These are phyloP conservation scores for Microchrysa polita DNA, from an alignment of 2,888 invertebrate species.

Conservation along the genomic window DNA sequence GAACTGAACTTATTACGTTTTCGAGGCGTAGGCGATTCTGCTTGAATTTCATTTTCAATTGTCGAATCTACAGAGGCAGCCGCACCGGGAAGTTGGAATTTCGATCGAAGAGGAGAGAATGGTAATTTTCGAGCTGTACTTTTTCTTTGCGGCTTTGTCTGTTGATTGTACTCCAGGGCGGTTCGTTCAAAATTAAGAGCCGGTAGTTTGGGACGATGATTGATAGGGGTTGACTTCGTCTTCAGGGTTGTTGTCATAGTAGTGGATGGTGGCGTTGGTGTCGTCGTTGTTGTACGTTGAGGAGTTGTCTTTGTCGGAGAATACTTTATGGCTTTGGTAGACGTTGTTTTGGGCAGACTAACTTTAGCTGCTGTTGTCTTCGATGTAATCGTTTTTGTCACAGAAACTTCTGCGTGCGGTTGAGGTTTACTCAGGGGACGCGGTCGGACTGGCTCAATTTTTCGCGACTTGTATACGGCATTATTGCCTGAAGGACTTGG, in stretches of 20 bases:
- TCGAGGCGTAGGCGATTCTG: slow-evolving; percentile 47
- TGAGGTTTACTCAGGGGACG: slow-evolving; percentile 37
- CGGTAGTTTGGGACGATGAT: slow-evolving; percentile 14
- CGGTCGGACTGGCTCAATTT: slow-evolving; percentile 51
- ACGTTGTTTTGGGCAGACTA: slow-evolving; percentile 6
- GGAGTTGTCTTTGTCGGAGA: slow-evolving; percentile 50
- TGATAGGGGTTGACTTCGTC: background rate
- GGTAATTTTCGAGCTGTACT: background rate
- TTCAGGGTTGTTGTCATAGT: slow-evolving; percentile 24
- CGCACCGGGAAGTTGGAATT: slow-evolving; percentile 20
- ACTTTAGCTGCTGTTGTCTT: slow-evolving; percentile 45
- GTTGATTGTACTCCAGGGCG: background rate
- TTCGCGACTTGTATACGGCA: slow-evolving; percentile 50
- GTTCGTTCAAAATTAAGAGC: background rate
- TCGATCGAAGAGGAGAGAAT: slow-evolving; percentile 15
- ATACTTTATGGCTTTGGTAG: slow-evolving; percentile 50
- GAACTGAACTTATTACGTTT: slow-evolving; percentile 49
- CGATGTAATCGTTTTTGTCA: slow-evolving; percentile 45
- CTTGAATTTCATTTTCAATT: slow-evolving; percentile 48
- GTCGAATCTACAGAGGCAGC: slow-evolving; percentile 50
- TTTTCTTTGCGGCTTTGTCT: slow-evolving; percentile 15
- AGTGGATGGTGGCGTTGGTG: background rate
- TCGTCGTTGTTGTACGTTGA: slow-evolving; percentile 47
- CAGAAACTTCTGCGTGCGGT: slow-evolving; percentile 46
- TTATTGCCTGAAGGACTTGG: slow-evolving; percentile 43